Conservation (phyloP, 2,888 invertebrate species). For the Yponomeuta plumbellus region DNA sequence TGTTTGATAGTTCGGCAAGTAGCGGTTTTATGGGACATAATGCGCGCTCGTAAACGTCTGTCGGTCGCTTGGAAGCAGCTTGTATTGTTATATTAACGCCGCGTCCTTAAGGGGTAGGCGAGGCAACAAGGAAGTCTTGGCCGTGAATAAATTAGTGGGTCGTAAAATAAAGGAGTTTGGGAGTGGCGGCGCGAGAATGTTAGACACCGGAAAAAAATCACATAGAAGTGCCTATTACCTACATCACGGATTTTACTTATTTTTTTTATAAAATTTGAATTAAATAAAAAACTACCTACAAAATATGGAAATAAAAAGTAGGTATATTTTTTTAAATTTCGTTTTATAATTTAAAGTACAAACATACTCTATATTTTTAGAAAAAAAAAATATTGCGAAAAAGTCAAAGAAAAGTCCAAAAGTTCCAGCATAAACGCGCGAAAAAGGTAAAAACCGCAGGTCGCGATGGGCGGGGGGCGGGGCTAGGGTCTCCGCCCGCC, state of each 20-base stretch:
- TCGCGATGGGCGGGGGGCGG: conserved; percentile 68
- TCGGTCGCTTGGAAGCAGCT: neutral
- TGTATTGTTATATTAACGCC: conserved; percentile 1
- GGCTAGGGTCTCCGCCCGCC: conserved; percentile 45
- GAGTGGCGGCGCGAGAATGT: neutral
- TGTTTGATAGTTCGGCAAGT: conserved; percentile 10
- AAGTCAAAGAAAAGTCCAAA: neutral
- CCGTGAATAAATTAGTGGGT: conserved; percentile 1
- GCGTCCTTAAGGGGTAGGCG: neutral
- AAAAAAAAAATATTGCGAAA: neutral
- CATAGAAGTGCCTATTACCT: no score
- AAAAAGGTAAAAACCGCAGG: conserved; percentile 58
- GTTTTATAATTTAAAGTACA: no score
- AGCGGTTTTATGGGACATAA: conserved; percentile 16
- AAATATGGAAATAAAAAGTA: no score
- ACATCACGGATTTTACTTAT: no score
- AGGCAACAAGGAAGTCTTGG: neutral
- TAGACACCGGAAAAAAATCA: no score
- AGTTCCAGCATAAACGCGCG: conserved; percentile 30
- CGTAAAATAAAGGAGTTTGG: neutral
- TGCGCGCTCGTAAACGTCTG: conserved; percentile 10
- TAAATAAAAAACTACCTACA: no score
- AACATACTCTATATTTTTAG: neutral
- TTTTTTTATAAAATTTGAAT: no score
- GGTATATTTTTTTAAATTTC: no score